Evolutionary conservation across 2,113 vertebrate species (phyloP).

Genomic region (Pterocles gutturalis): DNA sequence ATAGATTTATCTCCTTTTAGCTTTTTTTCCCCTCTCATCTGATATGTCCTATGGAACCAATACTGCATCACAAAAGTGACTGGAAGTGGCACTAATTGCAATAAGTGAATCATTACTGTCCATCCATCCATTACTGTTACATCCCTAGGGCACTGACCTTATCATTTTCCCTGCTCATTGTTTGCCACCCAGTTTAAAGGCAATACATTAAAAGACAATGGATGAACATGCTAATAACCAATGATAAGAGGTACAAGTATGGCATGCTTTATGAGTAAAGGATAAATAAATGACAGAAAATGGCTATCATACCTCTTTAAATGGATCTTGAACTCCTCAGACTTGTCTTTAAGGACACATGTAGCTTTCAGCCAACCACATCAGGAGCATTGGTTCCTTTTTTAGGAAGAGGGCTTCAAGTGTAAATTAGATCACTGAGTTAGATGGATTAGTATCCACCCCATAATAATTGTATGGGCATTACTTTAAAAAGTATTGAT

Average conservation of each 20-base stretch:
- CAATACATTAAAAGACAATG: conserved; percentile 20
- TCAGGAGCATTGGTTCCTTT: neutral
- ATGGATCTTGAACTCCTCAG: neutral
- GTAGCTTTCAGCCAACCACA: neutral
- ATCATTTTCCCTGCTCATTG: conserved; percentile 1
- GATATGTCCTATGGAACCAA: neutral
- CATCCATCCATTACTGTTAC: conserved; percentile 44
- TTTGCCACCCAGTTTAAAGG: conserved; percentile 46
- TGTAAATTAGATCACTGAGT: neutral
- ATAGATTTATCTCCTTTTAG: neutral
- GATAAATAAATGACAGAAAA: conserved; percentile 33
- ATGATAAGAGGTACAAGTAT: neutral
- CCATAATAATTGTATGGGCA: neutral
- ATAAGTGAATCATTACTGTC: conserved; percentile 53
- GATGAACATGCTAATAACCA: conserved; percentile 39
- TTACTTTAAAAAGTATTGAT: neutral
- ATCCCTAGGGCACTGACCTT: conserved; percentile 6
- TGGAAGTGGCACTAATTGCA: conserved; percentile 26
- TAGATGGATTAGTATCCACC: neutral
- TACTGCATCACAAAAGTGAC: conserved; percentile 13
- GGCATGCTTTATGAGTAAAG: conserved; percentile 31
- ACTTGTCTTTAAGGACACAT: neutral
- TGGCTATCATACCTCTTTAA: neutral
- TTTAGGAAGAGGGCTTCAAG: neutral
- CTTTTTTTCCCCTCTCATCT: neutral